These are phyloP conservation scores for Halocynthia aurantium DNA, from an alignment of 23 tunicate genomes.

Conservation along the genomic window DNA sequence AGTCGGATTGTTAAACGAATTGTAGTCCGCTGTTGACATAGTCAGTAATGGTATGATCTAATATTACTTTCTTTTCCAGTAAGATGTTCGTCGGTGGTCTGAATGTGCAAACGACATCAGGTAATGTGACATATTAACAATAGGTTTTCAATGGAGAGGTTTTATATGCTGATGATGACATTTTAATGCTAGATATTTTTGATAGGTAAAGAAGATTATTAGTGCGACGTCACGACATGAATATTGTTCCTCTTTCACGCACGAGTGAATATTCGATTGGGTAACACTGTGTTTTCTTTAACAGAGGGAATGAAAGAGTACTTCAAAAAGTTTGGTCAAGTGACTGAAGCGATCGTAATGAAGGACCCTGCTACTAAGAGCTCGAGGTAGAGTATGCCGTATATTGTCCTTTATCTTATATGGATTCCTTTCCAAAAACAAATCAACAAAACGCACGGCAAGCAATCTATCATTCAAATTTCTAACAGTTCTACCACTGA, in stretches of 20 bases:
- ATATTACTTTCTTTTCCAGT: conserved; percentile 31
- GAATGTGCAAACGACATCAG: conserved; percentile 89
- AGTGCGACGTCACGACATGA: too few species aligned
- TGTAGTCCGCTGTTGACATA: background rate
- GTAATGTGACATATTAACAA: conserved; percentile 17
- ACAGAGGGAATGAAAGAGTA: conserved; percentile 92
- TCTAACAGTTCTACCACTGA: too few species aligned
- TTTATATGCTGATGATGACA: background rate
- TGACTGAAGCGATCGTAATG: conserved; percentile 88
- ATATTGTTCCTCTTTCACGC: background rate
- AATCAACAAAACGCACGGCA: too few species aligned
- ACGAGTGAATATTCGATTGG: background rate
- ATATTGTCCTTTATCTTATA: too few species aligned
- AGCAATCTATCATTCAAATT: too few species aligned
- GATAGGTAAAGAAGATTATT: too few species aligned
- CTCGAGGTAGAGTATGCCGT: conserved; percentile 33
- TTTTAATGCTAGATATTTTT: background rate
- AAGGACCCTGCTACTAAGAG: conserved; percentile 78
- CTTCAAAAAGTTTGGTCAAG: conserved; percentile 83
- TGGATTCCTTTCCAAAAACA: too few species aligned
- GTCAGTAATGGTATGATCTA: background rate
- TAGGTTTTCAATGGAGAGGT: too few species aligned
- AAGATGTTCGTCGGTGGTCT: conserved; percentile 94
- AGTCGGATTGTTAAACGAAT: too few species aligned
- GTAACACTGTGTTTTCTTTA: conserved; percentile 14